Evolutionary conservation across 2,113 vertebrate genomes (phyloP), one percentile per base, ranked within the genome.

Genomic region (Oncorhynchus gorbuscha): DNA sequence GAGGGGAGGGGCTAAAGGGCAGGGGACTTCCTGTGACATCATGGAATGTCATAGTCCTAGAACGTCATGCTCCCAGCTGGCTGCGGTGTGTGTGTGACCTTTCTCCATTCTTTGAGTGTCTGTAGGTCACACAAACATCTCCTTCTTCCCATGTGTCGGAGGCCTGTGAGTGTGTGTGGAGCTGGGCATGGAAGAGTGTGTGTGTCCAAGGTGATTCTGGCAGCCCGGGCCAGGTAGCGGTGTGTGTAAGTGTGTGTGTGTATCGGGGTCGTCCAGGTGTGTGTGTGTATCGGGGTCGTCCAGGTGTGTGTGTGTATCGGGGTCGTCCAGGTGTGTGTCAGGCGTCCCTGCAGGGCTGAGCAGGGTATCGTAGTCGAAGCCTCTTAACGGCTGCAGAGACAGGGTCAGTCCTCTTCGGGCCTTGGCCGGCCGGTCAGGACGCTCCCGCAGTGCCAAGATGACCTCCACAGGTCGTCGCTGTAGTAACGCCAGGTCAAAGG

Each of bases 401-500:
- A 92, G 76, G 16, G 88, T 86, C 76, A 94, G 86, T 74, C 94
- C 93, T 75, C 93, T 84, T 14, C 90, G 85, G 81, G 89, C 80
- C 92, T 94, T 85, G 77, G 90, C 70, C 2, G 90, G 89, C 2
- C 92, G 84, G 85, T 78, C 90, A 13, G 94, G 89, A 80, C 90
- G 30, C 81, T 91, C 85, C 82, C 91, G 79, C 79, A 93, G 87
- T 91, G 94, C 85, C 87, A 93, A 73, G 0, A 7, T 82, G 78
- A 96, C 91, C 24, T 94, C 86, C 87, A 97, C 90, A 12, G 96
- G 96, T 16, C 90, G 93, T 86, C 96, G 96, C 89, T 96, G 96
- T 83, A 99, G 92, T 24, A 98, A 91, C 3, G 94, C 88, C 0
- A 95, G 93, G 64, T 99, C 97, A 48, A 98, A 99, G 3, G 94